Conservation (phyloP, 2,113 vertebrate species). For the Nanger granti region DNA sequence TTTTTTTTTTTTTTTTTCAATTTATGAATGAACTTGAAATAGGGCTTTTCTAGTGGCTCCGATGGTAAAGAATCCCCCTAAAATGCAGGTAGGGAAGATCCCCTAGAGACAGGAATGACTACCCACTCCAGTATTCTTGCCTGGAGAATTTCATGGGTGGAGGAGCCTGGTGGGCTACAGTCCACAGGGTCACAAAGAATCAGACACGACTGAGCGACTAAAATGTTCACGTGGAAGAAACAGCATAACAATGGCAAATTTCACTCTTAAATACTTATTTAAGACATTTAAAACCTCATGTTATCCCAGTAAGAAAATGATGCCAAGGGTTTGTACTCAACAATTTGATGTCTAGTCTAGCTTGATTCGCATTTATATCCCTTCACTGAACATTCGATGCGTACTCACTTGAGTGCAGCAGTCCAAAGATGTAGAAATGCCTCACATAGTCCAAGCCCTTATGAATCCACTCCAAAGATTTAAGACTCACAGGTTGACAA, state of each 20-base stretch:
- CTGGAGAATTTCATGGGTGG: background rate
- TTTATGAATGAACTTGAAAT: background rate
- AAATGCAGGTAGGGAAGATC: background rate
- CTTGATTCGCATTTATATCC: background rate
- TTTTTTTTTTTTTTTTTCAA: background rate
- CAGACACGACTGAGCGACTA: background rate
- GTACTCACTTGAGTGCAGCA: background rate
- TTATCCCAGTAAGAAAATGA: background rate
- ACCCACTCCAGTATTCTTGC: background rate
- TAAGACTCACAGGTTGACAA: background rate
- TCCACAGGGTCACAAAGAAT: background rate
- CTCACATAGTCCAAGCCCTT: background rate
- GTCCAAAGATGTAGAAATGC: background rate
- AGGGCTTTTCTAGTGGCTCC: background rate
- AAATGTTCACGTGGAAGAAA: background rate
- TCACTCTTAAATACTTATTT: background rate
- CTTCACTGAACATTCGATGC: background rate
- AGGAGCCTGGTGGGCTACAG: background rate
- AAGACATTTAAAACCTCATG: background rate
- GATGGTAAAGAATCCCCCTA: background rate
- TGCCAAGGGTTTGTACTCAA: background rate
- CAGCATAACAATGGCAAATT: background rate
- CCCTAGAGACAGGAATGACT: background rate
- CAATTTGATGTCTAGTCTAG: background rate
- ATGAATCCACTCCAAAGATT: background rate